Base-by-base conservation (phyloP, 2,113 vertebrate species). In the Amblyornis subalaris region DNA sequence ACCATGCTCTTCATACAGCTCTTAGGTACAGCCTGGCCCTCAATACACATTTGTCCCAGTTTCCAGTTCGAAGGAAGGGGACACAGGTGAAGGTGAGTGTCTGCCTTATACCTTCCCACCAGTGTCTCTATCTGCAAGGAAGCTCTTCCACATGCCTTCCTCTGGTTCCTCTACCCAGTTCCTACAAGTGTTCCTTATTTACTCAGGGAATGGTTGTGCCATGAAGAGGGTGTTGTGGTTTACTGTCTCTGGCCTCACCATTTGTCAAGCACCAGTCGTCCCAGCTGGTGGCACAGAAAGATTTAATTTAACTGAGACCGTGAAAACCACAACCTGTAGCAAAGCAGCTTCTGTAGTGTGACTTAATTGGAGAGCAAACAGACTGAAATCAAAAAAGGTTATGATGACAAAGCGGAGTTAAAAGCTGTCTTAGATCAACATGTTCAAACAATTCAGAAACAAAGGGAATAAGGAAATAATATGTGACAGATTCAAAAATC, bases 371-470 rank as follows among this genome's bases (percentile, higher is more conserved):
- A 87, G 66, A 87, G 55, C 76, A 92, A 93, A 93, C 0, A 23
- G 55, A 44, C 71, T 71, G 72, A 94, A 85, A 96, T 74, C 80
- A 96, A 90, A 92, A 96, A 77, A 95, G 94, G 95, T 96, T 94
- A 77, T 0, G 2, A 88, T 89, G 91, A 97, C 95, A 95, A 96
- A 89, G 47, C 1, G 2, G 55, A 91, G 85, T 88, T 91, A 70
- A 94, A 94, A 94, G 82, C 84, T 89, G 85, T 47, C 82, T 92
- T 94, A 69, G 66, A 96, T 89, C 90, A 95, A 94, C 75, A 84
- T 81, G 75, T 44, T 84, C 85, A 94, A 81, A 62, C 82, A 94
- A 69, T 84, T 91, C 57, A 47, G 73, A 95, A 94, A 95, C 90
- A 95, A 97, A 95, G 61, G 64, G 69, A 82, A 93, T 88, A 85